Evolutionary conservation across 2,888 invertebrate species (phyloP).

Genomic region (Glaucopsyche alexis): DNA sequence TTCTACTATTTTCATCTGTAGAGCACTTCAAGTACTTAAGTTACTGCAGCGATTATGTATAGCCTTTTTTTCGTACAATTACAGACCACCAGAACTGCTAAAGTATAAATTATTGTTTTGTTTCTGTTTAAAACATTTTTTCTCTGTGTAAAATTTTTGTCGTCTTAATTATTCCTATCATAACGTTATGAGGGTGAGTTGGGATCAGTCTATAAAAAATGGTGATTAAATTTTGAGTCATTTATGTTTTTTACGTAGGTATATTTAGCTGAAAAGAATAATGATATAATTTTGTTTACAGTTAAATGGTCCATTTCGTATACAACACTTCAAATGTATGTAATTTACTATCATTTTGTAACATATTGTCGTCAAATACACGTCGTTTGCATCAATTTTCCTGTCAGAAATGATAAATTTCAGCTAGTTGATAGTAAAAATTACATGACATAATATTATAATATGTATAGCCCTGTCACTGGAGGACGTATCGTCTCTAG

Average conservation of each 20-base stretch:
- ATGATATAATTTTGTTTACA: no score
- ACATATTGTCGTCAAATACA: no score
- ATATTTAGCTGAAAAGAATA: no score
- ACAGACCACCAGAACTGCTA: background rate
- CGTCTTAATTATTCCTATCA: constrained; percentile 7
- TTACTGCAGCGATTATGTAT: background rate
- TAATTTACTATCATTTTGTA: no score
- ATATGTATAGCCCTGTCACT: background rate
- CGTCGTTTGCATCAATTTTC: no score
- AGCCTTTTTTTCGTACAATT: background rate
- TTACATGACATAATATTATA: background rate
- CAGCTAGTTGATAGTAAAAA: constrained; percentile 10
- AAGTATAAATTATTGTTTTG: constrained; percentile 3
- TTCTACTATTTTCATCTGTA: constrained; percentile 15
- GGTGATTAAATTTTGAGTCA: no score
- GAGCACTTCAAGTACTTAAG: background rate
- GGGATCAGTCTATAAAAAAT: background rate
- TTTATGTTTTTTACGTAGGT: no score
- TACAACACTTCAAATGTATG: no score
- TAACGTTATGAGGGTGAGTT: background rate
- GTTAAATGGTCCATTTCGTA: no score
- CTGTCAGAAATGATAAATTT: background rate
- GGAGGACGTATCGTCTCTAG: background rate
- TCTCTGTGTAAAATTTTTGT: background rate
- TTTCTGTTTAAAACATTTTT: constrained; percentile 9